Evolutionary conservation across 2,797 vertebrate genomes (phyloP).

Genomic region (Xiphorhynchus erythropygius): DNA sequence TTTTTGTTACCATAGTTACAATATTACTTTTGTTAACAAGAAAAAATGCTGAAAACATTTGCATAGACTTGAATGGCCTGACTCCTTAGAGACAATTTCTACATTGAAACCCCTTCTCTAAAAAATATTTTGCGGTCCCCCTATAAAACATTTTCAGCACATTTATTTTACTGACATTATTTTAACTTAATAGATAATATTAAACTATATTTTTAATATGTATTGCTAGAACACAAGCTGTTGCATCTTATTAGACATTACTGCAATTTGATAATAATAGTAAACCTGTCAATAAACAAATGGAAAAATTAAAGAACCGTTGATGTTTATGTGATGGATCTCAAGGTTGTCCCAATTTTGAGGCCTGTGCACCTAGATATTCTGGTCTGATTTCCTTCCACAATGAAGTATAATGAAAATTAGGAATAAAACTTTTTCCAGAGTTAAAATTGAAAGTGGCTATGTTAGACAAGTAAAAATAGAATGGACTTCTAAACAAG

Average conservation of each 20-base stretch:
- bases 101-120: fast-evolving
- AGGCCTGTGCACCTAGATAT: not conserved
- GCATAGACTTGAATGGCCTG: not conserved
- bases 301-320: not conserved
- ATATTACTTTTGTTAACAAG: not conserved
- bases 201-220: fast-evolving
- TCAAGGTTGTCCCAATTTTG: not conserved
- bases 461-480: not conserved
- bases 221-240: not conserved
- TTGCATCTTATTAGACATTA: not conserved
- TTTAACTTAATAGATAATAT: not conserved
- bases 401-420: not conserved
- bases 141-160: not conserved
- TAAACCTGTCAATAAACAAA: not conserved
- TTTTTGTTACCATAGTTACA: not conserved
- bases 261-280: not conserved
- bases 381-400: not conserved
- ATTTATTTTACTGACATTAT: not conserved
- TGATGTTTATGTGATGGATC: not conserved
- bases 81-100: not conserved
- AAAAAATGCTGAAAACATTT: not conserved
- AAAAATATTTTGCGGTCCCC: not conserved
- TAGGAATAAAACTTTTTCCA: not conserved
- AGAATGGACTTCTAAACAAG: fast-evolving
- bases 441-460: not conserved